A percentile compares a stretch with the other conserved stretches of the same genome.
Conservation (phyloP, 2,113 vertebrate species). For the Ciconia maguari region DNA sequence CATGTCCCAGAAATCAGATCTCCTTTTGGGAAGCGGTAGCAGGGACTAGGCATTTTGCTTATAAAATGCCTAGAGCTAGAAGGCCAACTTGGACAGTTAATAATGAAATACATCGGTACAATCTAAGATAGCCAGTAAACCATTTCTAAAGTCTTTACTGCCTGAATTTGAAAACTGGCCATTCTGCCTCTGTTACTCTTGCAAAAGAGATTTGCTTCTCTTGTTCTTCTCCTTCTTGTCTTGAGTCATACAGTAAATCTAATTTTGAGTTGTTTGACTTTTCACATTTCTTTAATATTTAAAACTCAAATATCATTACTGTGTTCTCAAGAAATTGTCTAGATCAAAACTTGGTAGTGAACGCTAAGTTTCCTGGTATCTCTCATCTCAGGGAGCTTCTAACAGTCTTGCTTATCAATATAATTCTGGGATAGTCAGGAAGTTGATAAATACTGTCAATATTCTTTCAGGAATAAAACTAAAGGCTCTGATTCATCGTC, state of each 20-base stretch:
- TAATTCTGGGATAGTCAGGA: not conserved
- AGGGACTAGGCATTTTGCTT: not conserved
- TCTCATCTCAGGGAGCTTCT: not conserved
- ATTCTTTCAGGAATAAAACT: not conserved
- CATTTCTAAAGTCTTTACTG: not conserved
- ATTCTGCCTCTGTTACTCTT: not conserved
- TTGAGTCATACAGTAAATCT: not conserved
- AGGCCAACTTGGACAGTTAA: not conserved
- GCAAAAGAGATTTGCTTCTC: not conserved
- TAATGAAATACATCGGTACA: not conserved
- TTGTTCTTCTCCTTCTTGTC: not conserved
- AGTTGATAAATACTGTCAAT: not conserved
- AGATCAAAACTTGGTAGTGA: not conserved
- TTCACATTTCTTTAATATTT: not conserved
- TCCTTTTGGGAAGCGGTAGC: not conserved
- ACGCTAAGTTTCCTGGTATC: not conserved
- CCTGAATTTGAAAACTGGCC: not conserved
- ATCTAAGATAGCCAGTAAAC: not conserved
- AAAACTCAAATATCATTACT: not conserved
- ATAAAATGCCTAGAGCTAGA: not conserved
- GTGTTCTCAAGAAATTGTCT: not conserved
- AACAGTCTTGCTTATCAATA: not conserved
- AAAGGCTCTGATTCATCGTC: not conserved
- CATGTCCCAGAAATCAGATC: not conserved
- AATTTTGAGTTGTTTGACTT: not conserved